These are phyloP conservation scores for Pangasius djambal DNA, from an alignment of 2,797 vertebrate species.

Conservation along the genomic window DNA sequence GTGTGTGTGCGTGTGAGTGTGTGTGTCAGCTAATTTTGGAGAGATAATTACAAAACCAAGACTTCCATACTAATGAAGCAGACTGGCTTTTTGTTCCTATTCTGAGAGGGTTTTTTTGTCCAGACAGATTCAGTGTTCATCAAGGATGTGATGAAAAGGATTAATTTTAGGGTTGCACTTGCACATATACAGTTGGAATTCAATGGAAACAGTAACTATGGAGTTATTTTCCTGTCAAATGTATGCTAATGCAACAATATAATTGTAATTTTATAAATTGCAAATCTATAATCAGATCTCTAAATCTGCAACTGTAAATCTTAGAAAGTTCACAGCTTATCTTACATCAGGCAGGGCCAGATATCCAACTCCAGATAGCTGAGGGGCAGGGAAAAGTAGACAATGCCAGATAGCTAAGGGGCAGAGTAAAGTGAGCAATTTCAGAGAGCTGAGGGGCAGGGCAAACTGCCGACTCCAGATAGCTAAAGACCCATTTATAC, in stretches of 20 bases:
- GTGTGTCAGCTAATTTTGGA: slow-evolving; percentile 74
- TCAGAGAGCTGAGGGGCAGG: neutral
- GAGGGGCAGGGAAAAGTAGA: neutral
- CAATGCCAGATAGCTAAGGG: neutral
- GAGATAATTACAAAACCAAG: slow-evolving; percentile 75
- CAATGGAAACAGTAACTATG: neutral
- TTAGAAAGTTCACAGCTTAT: neutral
- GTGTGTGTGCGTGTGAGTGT: slow-evolving; percentile 77
- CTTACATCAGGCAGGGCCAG: neutral
- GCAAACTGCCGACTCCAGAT: neutral
- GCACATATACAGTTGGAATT: neutral
- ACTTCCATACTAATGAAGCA: slow-evolving; percentile 63
- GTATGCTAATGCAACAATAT: neutral
- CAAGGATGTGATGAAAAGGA: slow-evolving; percentile 8
- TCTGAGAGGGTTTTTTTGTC: slow-evolving; percentile 6
- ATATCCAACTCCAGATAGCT: neutral
- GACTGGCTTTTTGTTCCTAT: slow-evolving; percentile 37
- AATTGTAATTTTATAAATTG: neutral
- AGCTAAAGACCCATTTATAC: neutral
- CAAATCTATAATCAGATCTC: neutral
- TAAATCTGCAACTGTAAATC: neutral
- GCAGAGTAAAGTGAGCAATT: neutral
- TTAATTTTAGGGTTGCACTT: slow-evolving; percentile 22
- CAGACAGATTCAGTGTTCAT: slow-evolving; percentile 21
- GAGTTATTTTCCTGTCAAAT: neutral